Evolutionary conservation across 2,113 vertebrate species (phyloP).

Genomic region (Dryoscopus gambensis): DNA sequence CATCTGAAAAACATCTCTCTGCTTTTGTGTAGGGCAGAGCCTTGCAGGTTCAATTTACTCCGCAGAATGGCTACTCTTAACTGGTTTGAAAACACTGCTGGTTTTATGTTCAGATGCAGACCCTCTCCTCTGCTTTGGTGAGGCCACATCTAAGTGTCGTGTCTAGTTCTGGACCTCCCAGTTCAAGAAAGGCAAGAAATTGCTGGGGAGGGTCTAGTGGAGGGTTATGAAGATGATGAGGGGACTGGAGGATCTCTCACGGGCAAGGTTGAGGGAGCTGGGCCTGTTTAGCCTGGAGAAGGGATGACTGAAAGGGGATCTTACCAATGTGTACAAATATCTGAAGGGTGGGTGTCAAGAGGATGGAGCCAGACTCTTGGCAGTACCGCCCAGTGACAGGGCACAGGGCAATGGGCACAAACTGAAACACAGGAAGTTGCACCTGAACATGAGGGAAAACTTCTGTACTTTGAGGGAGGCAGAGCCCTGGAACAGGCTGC

Average conservation of each 20-base stretch:
- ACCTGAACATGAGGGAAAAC: neutral
- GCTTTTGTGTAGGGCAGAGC: neutral
- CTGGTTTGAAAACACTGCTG: neutral
- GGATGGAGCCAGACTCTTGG: neutral
- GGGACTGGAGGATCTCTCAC: neutral
- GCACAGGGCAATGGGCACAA: neutral
- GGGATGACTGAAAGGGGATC: neutral
- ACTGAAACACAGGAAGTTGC: neutral
- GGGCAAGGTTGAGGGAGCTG: neutral
- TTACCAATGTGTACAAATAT: neutral
- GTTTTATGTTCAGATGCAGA: neutral
- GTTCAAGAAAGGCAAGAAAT: neutral
- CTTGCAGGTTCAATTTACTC: neutral
- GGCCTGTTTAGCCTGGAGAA: neutral
- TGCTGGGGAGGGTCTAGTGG: neutral
- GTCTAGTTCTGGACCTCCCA: neutral
- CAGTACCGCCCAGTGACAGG: neutral
- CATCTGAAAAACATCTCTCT: neutral
- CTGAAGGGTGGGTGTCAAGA: neutral
- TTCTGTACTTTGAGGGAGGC: neutral
- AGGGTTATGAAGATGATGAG: neutral
- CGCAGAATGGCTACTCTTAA: neutral
- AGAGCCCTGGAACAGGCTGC: neutral
- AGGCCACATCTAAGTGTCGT: neutral
- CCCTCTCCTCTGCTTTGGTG: neutral